These are phyloP conservation scores for Pantherophis vulpinus DNA, from an alignment of 2,797 vertebrate species.

Conservation along the genomic window DNA sequence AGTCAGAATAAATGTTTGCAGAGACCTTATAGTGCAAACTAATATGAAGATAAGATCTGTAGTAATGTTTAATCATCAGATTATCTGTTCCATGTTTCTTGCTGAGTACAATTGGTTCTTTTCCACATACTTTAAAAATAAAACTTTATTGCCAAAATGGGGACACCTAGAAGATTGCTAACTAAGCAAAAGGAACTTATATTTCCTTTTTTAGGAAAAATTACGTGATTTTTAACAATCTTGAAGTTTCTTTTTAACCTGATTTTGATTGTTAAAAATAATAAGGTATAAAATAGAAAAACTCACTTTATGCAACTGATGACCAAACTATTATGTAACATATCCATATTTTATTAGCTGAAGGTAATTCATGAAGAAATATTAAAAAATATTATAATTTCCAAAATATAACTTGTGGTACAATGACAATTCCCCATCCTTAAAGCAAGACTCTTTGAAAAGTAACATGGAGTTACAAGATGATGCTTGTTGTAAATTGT, in stretches of 20 bases:
- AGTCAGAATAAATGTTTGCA: background rate
- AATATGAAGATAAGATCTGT: background rate
- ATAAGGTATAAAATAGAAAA: conserved; percentile 64
- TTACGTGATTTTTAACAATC: conserved; percentile 49
- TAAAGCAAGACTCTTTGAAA: conserved; percentile 34
- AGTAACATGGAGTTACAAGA: conserved; percentile 16
- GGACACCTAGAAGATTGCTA: conserved; percentile 63
- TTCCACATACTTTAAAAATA: conserved; percentile 32
- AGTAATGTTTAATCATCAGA: background rate
- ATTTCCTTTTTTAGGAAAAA: conserved; percentile 65
- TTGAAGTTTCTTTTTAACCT: conserved; percentile 63
- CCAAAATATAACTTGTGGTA: conserved; percentile 34
- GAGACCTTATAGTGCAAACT: background rate
- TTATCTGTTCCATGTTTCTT: conserved; percentile 42
- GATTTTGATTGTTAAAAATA: conserved; percentile 46
- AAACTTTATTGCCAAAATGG: conserved; percentile 56
- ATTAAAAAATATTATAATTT: conserved; percentile 63
- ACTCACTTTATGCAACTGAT: conserved; percentile 63
- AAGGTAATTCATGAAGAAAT: conserved; percentile 60
- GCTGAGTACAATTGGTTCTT: conserved; percentile 52
- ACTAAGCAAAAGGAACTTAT: conserved; percentile 47
- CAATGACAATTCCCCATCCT: conserved; percentile 62
- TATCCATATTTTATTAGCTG: conserved; percentile 54
- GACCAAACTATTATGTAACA: conserved; percentile 57
- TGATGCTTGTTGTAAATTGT: too few relatives aligned